Percentiles rank a stretch among this genome's conserved stretches.
These are phyloP conservation scores for Caenorhabditis plicata DNA, from an alignment of 2,888 invertebrate species.

Conservation along the genomic window DNA sequence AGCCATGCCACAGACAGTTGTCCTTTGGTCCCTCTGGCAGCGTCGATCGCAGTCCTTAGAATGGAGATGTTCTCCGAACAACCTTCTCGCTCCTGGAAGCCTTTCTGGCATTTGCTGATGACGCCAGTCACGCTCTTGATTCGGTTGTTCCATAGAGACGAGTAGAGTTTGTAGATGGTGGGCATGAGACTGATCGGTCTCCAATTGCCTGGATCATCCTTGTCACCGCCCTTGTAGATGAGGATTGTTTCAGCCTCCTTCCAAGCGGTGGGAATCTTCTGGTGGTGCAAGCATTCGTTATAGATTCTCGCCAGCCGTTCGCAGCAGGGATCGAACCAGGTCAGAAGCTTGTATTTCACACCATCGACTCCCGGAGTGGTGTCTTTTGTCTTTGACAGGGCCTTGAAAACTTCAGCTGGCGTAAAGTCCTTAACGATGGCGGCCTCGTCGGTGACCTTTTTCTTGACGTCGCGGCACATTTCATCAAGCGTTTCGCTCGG, in stretches of 20 bases:
- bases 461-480: neutral
- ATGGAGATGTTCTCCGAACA: conserved; percentile 11
- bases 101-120: conserved; percentile 5
- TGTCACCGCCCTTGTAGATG: conserved; percentile 2
- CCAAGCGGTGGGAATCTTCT: neutral
- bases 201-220: neutral
- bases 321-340: neutral
- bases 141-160: conserved; percentile 1
- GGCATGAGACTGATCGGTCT: conserved; percentile 3
- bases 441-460: neutral
- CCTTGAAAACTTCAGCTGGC: neutral
- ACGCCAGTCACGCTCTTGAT: neutral
- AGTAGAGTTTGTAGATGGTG: conserved; percentile 3
- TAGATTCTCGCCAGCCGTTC: neutral
- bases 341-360: neutral
- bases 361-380: conserved; percentile 1
- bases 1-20: conserved; percentile 12
- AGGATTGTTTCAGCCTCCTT: conserved; percentile 8
- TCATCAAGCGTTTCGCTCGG: conserved; percentile 2
- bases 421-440: neutral
- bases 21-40: neutral
- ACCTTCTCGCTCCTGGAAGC: conserved; percentile 1
- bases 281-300: neutral
- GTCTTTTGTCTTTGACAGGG: neutral
- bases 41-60: conserved; percentile 12